Evolutionary conservation across 2,888 invertebrate species (phyloP).

Genomic region (Galerucella calmariensis): DNA sequence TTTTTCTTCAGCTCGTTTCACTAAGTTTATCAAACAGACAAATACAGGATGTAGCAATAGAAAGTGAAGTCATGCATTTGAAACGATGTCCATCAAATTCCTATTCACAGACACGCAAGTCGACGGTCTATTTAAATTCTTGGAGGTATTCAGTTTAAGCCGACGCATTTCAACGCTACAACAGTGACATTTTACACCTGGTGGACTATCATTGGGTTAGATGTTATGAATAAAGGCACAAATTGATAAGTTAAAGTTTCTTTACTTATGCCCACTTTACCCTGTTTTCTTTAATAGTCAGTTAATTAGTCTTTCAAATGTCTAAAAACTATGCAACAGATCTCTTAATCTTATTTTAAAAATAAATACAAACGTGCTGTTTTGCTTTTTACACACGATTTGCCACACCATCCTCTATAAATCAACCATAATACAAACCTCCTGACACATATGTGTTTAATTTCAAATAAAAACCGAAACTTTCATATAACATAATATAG

Average conservation of each 20-base stretch:
- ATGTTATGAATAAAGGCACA: slow-evolving; percentile 50
- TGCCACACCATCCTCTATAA: slow-evolving; percentile 38
- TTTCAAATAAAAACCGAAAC: slow-evolving; percentile 33
- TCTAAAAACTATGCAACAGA: neutral
- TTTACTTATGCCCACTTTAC: too few relatives aligned
- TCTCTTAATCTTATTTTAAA: slow-evolving; percentile 8
- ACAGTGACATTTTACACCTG: slow-evolving; percentile 44
- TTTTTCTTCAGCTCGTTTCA: too few relatives aligned
- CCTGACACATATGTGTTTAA: slow-evolving; percentile 48
- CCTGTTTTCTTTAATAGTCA: too few relatives aligned
- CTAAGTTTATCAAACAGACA: neutral
- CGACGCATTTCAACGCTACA: slow-evolving; percentile 20
- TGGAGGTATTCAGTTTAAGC: neutral
- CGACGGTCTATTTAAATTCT: neutral
- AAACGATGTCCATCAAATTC: slow-evolving; percentile 10
- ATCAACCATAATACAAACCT: slow-evolving; percentile 37
- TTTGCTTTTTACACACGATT: slow-evolving; percentile 21
- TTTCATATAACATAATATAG: slow-evolving; percentile 11
- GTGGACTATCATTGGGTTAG: slow-evolving; percentile 27
- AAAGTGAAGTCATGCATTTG: slow-evolving; percentile 9
- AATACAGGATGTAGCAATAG: slow-evolving; percentile 13
- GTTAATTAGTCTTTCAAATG: too few relatives aligned
- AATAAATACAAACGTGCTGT: neutral
- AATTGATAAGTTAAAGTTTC: neutral
- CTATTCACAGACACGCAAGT: neutral